A percentile compares a stretch with the other conserved stretches of the same genome.
Conservation (phyloP, 2,888 invertebrate genomes). For the Byasa hedistus region DNA sequence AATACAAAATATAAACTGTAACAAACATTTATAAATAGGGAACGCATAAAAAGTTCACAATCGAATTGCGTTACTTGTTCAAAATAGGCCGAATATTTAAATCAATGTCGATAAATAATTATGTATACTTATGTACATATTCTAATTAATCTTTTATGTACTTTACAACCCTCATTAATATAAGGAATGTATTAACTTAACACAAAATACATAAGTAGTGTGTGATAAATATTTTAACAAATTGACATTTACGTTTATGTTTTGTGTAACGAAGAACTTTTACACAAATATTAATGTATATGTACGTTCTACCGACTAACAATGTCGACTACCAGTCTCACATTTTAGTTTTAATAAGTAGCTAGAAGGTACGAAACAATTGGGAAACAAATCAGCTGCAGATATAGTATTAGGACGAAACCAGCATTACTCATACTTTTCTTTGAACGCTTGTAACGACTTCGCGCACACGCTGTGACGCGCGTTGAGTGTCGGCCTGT, state of each 20-base stretch:
- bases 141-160: slow-evolving; percentile 58
- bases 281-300: slow-evolving; percentile 68
- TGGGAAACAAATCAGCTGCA: slow-evolving; percentile 71
- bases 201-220: slow-evolving; percentile 52
- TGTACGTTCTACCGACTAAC: slow-evolving; percentile 73
- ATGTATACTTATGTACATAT: slow-evolving; percentile 65
- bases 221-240: slow-evolving; percentile 65
- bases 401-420: slow-evolving; percentile 69
- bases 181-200: slow-evolving; percentile 69
- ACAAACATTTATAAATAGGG: slow-evolving; percentile 36
- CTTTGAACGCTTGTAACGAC: slow-evolving; percentile 32
- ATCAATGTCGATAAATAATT: slow-evolving; percentile 56
- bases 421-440: slow-evolving; percentile 61
- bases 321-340: slow-evolving; percentile 80
- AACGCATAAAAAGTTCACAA: slow-evolving; percentile 34
- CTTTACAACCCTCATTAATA: slow-evolving; percentile 65
- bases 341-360: slow-evolving; percentile 76
- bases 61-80: slow-evolving; percentile 16
- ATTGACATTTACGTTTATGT: slow-evolving; percentile 63
- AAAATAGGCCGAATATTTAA: slow-evolving; percentile 69
- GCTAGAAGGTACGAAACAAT: slow-evolving; percentile 74
- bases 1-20: slow-evolving; percentile 22
- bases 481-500: slow-evolving; percentile 38
- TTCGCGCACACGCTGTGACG: slow-evolving; percentile 33
- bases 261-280: slow-evolving; percentile 69